These are phyloP conservation scores for Emydura subglobosa DNA, from an alignment of 2,113 vertebrate genomes.

Conservation along the genomic window DNA sequence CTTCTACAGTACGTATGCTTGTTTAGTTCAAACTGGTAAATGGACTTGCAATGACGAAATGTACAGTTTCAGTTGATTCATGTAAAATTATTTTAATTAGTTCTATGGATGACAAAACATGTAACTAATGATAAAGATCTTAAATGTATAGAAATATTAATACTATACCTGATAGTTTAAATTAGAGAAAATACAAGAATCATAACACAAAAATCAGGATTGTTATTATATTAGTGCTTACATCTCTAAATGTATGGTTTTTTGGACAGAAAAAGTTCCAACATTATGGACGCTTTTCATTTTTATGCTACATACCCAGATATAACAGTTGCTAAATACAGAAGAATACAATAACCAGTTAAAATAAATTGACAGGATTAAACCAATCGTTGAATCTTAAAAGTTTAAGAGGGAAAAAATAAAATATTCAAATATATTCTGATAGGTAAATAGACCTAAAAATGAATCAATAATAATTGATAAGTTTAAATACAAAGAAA, in stretches of 20 bases:
- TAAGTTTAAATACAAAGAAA: not conserved
- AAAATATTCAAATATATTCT: not conserved
- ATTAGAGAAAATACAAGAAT: not conserved
- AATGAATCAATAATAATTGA: not conserved
- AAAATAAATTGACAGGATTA: not conserved
- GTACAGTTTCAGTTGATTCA: not conserved
- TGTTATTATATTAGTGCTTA: not conserved
- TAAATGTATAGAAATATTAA: not conserved
- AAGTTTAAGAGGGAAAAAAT: not conserved
- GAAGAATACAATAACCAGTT: not conserved
- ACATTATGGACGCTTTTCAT: not conserved
- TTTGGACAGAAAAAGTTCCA: not conserved
- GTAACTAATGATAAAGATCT: not conserved
- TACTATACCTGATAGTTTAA: not conserved
- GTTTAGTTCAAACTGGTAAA: not conserved
- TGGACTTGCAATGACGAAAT: not conserved
- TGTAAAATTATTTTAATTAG: not conserved
- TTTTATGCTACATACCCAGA: not conserved
- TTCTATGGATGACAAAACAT: not conserved
- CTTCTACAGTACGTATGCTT: not conserved
- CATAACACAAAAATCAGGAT: not conserved
- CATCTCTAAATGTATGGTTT: not conserved
- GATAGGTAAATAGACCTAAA: not conserved
- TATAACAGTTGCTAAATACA: not conserved
- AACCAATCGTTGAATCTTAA: not conserved